These are phyloP conservation scores for Chrysodeixis includens DNA, from an alignment of 2,888 invertebrate species.

Conservation along the genomic window DNA sequence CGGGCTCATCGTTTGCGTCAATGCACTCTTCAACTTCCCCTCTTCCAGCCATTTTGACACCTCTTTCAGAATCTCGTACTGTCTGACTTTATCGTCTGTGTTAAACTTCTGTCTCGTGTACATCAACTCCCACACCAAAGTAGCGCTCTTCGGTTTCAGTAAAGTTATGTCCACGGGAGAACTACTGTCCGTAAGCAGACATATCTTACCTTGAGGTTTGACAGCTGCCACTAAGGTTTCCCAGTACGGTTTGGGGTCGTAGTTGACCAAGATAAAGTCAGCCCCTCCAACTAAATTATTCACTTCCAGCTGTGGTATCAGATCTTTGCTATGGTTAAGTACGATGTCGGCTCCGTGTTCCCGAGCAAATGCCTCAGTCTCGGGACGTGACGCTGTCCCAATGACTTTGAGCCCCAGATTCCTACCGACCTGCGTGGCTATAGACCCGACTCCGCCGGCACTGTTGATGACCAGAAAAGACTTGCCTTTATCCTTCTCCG, in stretches of 20 bases:
- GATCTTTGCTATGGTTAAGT: constrained; percentile 76
- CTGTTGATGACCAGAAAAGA: constrained; percentile 80
- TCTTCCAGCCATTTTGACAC: constrained; percentile 76
- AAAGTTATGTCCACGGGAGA: constrained; percentile 73
- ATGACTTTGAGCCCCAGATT: constrained; percentile 79
- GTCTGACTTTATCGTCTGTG: constrained; percentile 76
- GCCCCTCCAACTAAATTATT: constrained; percentile 76
- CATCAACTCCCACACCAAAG: constrained; percentile 80
- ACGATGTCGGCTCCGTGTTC: constrained; percentile 76
- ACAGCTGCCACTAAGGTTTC: constrained; percentile 75
- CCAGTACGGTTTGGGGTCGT: constrained; percentile 84
- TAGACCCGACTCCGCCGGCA: constrained; percentile 82
- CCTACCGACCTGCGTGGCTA: constrained; percentile 80
- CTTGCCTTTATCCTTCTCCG: constrained; percentile 79
- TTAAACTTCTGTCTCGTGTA: constrained; percentile 78
- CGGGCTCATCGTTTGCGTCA: constrained; percentile 76
- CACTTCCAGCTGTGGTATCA: constrained; percentile 73
- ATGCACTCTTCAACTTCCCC: constrained; percentile 74
- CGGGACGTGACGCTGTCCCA: constrained; percentile 80
- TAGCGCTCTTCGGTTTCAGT: constrained; percentile 81
- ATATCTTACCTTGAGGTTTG: constrained; percentile 82
- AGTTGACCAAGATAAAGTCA: constrained; percentile 80
- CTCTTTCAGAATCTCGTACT: constrained; percentile 73
- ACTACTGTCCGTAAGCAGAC: constrained; percentile 80
- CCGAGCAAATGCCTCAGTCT: constrained; percentile 71